phyloP scores from a whole-genome alignment of 2,113 vertebrate species.

The Lophura nycthemera region DNA sequence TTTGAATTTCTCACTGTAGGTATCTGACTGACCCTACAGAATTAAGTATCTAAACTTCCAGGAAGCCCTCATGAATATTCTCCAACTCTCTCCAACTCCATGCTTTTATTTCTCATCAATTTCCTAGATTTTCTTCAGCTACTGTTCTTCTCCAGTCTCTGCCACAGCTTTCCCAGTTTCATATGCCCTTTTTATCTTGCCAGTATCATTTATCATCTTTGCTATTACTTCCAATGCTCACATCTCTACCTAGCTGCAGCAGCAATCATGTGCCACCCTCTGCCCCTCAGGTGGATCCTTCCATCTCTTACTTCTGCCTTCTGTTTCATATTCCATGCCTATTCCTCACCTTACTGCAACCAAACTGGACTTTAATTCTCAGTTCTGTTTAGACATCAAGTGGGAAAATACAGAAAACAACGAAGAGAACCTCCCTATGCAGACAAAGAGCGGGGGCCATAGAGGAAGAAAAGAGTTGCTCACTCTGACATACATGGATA shows the following conservation, averaged over 20 bases:
- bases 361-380: neutral
- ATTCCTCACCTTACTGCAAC: neutral
- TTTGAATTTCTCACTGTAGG: neutral
- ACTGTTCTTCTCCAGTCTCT: neutral
- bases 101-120: neutral
- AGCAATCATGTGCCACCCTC: neutral
- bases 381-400: neutral
- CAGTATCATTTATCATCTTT: neutral
- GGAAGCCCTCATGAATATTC: neutral
- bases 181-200: neutral
- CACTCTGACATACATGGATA: neutral
- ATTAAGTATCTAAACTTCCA: neutral
- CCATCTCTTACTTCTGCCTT: neutral
- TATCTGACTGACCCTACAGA: neutral
- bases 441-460: neutral
- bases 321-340: rapidly evolving
- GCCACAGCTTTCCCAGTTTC: neutral
- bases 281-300: neutral
- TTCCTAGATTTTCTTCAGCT: neutral
- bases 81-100: neutral
- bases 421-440: neutral
- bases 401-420: neutral
- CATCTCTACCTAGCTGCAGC: neutral
- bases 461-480: neutral
- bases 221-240: neutral